These are phyloP conservation scores for Capricornis sumatraensis DNA, from an alignment of 2,113 vertebrate genomes.

Conservation along the genomic window DNA sequence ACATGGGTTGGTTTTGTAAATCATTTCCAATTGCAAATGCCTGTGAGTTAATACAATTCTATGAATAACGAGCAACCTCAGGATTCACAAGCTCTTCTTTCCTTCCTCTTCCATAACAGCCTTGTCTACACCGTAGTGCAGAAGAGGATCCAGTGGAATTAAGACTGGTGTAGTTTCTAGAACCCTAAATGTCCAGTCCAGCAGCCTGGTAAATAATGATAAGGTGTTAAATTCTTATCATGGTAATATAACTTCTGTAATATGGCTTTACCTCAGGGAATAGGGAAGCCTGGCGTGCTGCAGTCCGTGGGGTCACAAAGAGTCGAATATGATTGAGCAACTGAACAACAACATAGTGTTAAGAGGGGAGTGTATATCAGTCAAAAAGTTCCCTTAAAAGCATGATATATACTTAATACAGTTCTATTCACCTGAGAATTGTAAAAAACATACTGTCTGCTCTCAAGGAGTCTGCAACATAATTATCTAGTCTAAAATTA, in stretches of 20 bases:
- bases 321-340: neutral
- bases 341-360: neutral
- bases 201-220: conserved; percentile 17
- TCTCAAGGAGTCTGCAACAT: neutral
- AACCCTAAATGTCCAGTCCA: neutral
- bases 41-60: neutral
- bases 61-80: neutral
- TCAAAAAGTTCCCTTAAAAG: neutral
- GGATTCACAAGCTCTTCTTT: neutral
- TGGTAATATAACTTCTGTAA: neutral
- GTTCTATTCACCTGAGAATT: neutral
- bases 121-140: neutral
- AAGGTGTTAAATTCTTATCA: neutral
- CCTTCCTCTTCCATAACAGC: neutral
- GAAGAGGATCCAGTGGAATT: neutral
- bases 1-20: neutral
- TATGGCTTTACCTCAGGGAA: neutral
- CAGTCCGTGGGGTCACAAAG: neutral
- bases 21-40: neutral
- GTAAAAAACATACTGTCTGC: neutral
- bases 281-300: neutral
- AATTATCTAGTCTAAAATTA: neutral
- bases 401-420: neutral
- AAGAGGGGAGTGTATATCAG: neutral
- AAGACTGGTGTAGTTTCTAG: conserved; percentile 21